phyloP scores from a whole-genome alignment of 2,797 vertebrate species.

The Crenuchus spilurus region DNA sequence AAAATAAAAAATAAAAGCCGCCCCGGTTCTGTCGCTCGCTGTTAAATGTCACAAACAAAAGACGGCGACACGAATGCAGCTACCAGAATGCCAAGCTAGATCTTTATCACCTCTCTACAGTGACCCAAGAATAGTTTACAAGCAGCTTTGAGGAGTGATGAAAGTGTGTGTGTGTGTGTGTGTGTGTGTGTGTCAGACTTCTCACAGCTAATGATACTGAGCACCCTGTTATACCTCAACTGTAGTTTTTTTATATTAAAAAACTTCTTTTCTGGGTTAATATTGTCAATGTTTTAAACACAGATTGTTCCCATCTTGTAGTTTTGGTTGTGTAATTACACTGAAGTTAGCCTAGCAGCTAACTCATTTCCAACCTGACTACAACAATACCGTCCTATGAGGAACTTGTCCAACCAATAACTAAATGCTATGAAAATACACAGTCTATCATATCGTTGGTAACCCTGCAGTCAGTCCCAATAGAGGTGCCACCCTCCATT shows the following conservation, averaged over 20 bases:
- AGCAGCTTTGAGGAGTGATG: conserved; percentile 35
- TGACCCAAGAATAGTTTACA: conserved; percentile 35
- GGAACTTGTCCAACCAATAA: no score
- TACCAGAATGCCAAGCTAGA: conserved; percentile 43
- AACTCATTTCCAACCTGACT: no score
- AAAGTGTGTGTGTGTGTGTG: conserved; percentile 13
- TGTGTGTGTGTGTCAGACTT: conserved; percentile 21
- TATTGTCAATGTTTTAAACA: background rate
- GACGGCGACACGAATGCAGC: conserved; percentile 13
- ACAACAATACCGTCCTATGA: no score
- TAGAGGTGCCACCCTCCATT: no score
- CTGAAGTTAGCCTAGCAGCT: no score
- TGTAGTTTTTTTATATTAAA: background rate
- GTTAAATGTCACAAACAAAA: conserved; percentile 51
- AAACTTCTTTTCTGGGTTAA: background rate
- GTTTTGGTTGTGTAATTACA: no score
- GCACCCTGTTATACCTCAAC: background rate
- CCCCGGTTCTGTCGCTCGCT: conserved; percentile 36
- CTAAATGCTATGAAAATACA: no score
- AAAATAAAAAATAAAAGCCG: background rate
- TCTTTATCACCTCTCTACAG: conserved; percentile 48
- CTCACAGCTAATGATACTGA: conserved; percentile 27
- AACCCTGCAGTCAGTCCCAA: no score
- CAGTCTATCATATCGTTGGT: no score
- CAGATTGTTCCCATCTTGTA: no score